A percentile compares a stretch with the other conserved stretches of the same genome.
Evolutionary conservation across 2,113 vertebrate genomes (phyloP).

Genomic region (Eretmochelys imbricata): DNA sequence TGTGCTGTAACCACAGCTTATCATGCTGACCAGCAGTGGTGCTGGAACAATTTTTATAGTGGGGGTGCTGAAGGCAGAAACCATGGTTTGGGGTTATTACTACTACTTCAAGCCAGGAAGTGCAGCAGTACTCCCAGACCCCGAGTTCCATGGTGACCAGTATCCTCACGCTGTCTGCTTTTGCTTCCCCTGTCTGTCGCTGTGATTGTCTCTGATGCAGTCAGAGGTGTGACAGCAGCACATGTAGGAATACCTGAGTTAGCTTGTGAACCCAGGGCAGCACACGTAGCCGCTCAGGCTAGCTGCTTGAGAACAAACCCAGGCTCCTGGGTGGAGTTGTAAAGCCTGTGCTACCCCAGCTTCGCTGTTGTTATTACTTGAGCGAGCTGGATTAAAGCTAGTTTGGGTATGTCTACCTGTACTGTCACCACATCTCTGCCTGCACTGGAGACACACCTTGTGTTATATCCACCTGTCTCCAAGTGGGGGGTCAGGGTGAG

Average conservation of each 20-base stretch:
- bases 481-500: not conserved
- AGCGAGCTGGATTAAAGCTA: not conserved
- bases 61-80: too few species aligned
- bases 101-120: too few species aligned
- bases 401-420: not conserved
- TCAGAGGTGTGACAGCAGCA: not conserved
- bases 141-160: too few species aligned
- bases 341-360: not conserved
- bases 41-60: too few species aligned
- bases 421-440: not conserved
- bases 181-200: not conserved
- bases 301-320: not conserved
- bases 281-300: too few species aligned
- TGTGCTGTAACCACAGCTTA: not conserved
- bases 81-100: too few species aligned
- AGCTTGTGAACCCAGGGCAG: not conserved
- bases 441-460: not conserved
- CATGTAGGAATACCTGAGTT: not conserved
- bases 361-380: not conserved
- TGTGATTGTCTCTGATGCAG: not conserved
- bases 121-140: too few species aligned
- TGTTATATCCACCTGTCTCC: not conserved
- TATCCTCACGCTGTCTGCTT: not conserved
- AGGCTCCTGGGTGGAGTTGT: not conserved
- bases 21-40: not conserved